A percentile compares a stretch with the other conserved stretches of the same genome.
These are phyloP conservation scores for Chlorocebus sabaeus DNA, from an alignment of 2,113 vertebrate species.

Conservation along the genomic window DNA sequence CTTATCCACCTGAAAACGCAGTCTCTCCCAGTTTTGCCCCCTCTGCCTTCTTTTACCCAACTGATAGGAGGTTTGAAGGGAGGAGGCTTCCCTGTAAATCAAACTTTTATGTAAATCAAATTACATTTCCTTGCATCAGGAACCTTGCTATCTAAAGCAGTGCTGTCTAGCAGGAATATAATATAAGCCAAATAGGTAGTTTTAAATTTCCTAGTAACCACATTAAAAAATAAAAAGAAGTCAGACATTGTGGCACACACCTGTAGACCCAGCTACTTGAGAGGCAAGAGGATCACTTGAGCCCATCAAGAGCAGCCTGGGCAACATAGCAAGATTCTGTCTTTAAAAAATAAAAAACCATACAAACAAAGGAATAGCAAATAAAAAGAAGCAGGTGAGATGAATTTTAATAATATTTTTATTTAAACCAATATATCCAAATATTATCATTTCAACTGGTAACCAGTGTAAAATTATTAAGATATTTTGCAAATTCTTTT, in stretches of 20 bases:
- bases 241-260: neutral
- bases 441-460: slow-evolving; percentile 21
- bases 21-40: neutral
- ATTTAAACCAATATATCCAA: slow-evolving; percentile 18
- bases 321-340: neutral
- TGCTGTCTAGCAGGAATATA: neutral
- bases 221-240: slow-evolving; percentile 27
- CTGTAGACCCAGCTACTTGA: neutral
- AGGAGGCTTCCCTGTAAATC: slow-evolving; percentile 21
- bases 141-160: slow-evolving; percentile 37
- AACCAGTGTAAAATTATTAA: slow-evolving; percentile 19
- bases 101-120: slow-evolving; percentile 45
- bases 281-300: neutral
- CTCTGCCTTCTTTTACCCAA: neutral
- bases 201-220: slow-evolving; percentile 7
- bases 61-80: neutral
- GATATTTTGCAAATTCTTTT: neutral
- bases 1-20: neutral
- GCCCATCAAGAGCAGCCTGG: neutral
- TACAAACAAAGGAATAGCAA: neutral
- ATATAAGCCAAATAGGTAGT: neutral
- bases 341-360: neutral
- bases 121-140: slow-evolving; percentile 21
- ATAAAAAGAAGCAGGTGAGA: neutral
- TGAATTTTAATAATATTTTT: slow-evolving; percentile 37